Evolutionary conservation across 2,113 vertebrate genomes (phyloP).

Genomic region (Aythya baeri): DNA sequence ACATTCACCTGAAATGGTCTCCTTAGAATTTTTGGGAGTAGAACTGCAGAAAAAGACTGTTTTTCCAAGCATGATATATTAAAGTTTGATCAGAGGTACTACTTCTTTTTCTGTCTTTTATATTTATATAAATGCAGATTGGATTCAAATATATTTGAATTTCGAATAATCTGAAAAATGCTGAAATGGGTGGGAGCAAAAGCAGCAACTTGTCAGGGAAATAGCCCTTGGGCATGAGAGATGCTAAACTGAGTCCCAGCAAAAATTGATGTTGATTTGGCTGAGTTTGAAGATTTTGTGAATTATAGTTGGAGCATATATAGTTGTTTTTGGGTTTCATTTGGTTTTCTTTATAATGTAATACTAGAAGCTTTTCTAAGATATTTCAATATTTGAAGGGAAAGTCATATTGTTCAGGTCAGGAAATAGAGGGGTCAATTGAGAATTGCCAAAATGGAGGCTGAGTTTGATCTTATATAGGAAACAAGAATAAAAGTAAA

Average conservation of each 20-base stretch:
- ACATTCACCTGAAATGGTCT: background rate
- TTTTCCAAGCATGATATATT: background rate
- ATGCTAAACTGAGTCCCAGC: conserved; percentile 51
- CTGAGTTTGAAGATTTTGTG: conserved; percentile 30
- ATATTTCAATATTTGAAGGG: conserved; percentile 31
- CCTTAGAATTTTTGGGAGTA: background rate
- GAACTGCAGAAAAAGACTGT: background rate
- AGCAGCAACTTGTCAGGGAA: conserved; percentile 56
- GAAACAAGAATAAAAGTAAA: background rate
- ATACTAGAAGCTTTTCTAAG: conserved; percentile 14
- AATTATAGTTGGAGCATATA: background rate
- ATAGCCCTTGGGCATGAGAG: conserved; percentile 61
- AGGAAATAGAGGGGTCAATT: background rate
- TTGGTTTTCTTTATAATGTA: conserved; percentile 55
- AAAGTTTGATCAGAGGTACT: background rate
- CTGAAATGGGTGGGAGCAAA: conserved; percentile 50
- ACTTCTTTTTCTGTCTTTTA: background rate
- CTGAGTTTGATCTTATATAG: background rate
- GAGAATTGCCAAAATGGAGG: background rate
- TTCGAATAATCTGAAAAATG: conserved; percentile 45
- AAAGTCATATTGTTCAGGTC: conserved; percentile 25
- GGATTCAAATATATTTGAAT: background rate
- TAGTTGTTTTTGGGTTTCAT: conserved; percentile 7
- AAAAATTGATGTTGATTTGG: conserved; percentile 68
- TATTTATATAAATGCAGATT: background rate